Evolutionary conservation across 92 coral and sea anemone species (phyloP).

Genomic region (Isaurus tuberculatus): DNA sequence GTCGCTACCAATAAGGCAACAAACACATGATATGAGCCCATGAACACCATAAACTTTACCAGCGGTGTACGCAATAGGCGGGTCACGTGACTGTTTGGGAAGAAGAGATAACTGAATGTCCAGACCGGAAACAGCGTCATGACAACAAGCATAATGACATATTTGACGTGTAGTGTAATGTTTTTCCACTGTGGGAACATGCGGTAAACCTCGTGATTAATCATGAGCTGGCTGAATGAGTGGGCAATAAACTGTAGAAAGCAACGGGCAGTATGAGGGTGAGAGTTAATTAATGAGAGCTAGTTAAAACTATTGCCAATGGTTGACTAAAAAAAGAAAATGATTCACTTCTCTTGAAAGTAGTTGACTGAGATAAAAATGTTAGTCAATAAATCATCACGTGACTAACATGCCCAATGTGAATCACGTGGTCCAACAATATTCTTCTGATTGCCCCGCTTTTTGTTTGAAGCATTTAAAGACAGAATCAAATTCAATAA

Average conservation of each 20-base stretch:
- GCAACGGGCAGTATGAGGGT: not conserved
- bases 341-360: too few species aligned
- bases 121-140: constrained; percentile 44
- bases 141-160: constrained; percentile 38
- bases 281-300: too few species aligned
- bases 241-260: constrained; percentile 58
- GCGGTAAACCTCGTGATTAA: constrained; percentile 58
- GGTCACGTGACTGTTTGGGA: constrained; percentile 39
- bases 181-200: constrained; percentile 45
- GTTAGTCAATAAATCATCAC: too few species aligned
- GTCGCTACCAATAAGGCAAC: constrained; percentile 39
- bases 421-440: too few species aligned
- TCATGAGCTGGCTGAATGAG: constrained; percentile 62
- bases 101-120: constrained; percentile 41
- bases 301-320: too few species aligned
- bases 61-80: constrained; percentile 55
- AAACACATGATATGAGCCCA: constrained; percentile 60
- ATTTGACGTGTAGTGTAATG: constrained; percentile 31
- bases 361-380: too few species aligned
- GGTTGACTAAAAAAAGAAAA: too few species aligned
- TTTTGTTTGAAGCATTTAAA: too few species aligned
- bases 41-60: constrained; percentile 48
- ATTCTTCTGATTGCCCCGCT: too few species aligned
- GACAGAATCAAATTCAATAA: too few species aligned
- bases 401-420: too few species aligned